Evolutionary conservation across 35 echinoderm and acorn worm species (phyloP).

Genomic region (Ophiothrix spiculata): DNA sequence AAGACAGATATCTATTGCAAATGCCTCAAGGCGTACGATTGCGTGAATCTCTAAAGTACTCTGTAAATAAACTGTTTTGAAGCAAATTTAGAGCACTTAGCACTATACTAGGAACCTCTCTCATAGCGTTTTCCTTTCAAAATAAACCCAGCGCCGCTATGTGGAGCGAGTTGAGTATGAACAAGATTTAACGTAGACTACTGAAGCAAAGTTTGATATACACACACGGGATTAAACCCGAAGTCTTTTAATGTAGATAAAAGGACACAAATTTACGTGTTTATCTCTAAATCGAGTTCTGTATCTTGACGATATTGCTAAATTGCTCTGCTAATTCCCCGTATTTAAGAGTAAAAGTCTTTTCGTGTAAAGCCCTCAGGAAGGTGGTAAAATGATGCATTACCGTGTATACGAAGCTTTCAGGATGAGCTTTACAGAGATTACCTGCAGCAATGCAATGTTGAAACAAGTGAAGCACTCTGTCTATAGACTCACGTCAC

Average conservation of each 20-base stretch:
- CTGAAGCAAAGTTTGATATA: not conserved
- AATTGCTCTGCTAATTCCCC: not conserved
- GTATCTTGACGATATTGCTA: conserved; percentile 13
- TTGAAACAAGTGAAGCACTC: not conserved
- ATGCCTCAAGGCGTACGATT: not conserved
- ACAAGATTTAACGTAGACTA: not conserved
- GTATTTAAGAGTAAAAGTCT: conserved; percentile 4
- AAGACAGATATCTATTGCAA: not conserved
- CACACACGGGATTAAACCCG: not conserved
- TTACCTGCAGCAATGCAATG: not conserved
- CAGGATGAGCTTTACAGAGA: conserved; percentile 14
- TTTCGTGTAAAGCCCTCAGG: not conserved
- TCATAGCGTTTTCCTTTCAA: not conserved
- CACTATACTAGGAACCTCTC: not conserved
- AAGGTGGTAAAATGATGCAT: conserved; percentile 11
- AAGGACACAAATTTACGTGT: not conserved
- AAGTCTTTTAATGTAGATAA: conserved; percentile 6
- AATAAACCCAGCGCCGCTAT: not conserved
- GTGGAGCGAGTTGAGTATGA: not conserved
- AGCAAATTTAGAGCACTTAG: conserved; percentile 1
- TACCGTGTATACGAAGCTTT: conserved; percentile 3
- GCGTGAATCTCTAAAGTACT: not conserved
- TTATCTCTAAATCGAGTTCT: conserved; percentile 8
- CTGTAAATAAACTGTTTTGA: conserved; percentile 8
- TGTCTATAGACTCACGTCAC: not conserved